Evolutionary conservation across 1,140 invertebrate species (phyloP).

Genomic region (Orussus abietinus): DNA sequence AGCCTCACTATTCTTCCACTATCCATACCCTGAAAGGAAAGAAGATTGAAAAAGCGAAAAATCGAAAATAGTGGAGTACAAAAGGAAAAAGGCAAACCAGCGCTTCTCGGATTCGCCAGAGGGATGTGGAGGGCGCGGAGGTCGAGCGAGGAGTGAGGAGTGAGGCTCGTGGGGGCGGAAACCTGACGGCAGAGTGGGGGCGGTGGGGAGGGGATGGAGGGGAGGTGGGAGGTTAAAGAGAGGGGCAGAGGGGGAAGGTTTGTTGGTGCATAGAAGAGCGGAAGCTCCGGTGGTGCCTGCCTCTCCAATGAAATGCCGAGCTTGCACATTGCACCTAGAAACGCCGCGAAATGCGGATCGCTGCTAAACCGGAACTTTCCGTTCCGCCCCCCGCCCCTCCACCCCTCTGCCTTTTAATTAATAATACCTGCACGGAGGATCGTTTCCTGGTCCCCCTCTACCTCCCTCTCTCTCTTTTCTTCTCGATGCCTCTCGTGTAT

Average conservation of each 20-base stretch:
- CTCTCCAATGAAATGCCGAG: conserved; percentile 32
- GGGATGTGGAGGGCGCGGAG: too few relatives aligned
- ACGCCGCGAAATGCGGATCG: conserved; percentile 30
- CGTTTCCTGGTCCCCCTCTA: conserved; percentile 3
- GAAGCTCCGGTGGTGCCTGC: conserved; percentile 16
- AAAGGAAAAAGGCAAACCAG: too few relatives aligned
- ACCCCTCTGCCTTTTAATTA: conserved; percentile 5
- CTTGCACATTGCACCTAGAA: conserved; percentile 29
- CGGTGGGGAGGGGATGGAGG: too few relatives aligned
- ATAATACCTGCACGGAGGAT: not conserved
- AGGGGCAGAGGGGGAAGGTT: too few relatives aligned
- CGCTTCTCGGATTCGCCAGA: too few relatives aligned
- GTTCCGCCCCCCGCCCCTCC: conserved; percentile 13
- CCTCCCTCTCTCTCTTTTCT: conserved; percentile 1
- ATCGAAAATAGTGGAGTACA: too few relatives aligned
- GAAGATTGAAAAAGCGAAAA: too few relatives aligned
- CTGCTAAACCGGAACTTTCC: conserved; percentile 31
- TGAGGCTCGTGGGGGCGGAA: too few relatives aligned
- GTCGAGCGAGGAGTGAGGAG: too few relatives aligned
- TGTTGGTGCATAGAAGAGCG: conserved; percentile 23
- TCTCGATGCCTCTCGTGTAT: conserved; percentile 5
- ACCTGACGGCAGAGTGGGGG: too few relatives aligned
- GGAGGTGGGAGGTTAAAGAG: conserved; percentile 17
- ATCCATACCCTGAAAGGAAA: too few relatives aligned
- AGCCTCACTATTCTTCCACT: too few relatives aligned